Evolutionary conservation across 2,888 invertebrate species (phyloP), one percentile per base, ranked within the genome.

Genomic region (Drosophila neotestacea): DNA sequence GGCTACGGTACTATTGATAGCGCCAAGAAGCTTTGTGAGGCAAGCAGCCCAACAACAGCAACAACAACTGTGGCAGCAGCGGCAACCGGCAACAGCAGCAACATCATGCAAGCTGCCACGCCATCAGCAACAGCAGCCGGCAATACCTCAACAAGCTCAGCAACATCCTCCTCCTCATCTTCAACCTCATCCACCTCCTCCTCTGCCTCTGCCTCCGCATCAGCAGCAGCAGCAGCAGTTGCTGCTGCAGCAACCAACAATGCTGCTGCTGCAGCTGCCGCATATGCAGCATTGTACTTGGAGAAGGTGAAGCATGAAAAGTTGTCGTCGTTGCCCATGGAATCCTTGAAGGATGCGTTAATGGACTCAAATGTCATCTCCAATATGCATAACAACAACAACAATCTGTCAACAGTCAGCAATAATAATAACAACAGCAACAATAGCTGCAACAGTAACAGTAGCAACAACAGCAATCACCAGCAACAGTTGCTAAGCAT

Each of bases 251-350:
- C 70, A 5, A 48, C 50, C 6, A 61, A 38, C 28, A 56, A 22
- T 22, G 22, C 22, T 7, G 75, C 88, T 13, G 73, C 72, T 30
- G 65, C 79, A 6, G 75, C 88, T 61, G 86, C 90, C 6, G 89
- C 91, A 13, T 90, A 89, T 61, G 90, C 90, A 51, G 90, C 90
- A 50, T 68, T 92, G 39, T 92, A 90, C 63, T 80, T 92, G 68
- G 91, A 91, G 70, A 91, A 91, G 83, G 91, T 92, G 63, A 92
- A 92, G 80, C 89, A 91, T 87, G 92, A 93, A 81, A 89, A 90
- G 75, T 64, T 86, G 69, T 88, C 91, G 79, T 87, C 91, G 60
- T 70, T 81, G 71, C 79, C 81, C 51, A 75, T 85, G 55, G 92
- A 92, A 62, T 87, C 85, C 71, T 84, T 92, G 36, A 92, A 92